phyloP scores from a whole-genome alignment of 2,797 vertebrate genomes.

The Sebastiscus albofasciatus region DNA sequence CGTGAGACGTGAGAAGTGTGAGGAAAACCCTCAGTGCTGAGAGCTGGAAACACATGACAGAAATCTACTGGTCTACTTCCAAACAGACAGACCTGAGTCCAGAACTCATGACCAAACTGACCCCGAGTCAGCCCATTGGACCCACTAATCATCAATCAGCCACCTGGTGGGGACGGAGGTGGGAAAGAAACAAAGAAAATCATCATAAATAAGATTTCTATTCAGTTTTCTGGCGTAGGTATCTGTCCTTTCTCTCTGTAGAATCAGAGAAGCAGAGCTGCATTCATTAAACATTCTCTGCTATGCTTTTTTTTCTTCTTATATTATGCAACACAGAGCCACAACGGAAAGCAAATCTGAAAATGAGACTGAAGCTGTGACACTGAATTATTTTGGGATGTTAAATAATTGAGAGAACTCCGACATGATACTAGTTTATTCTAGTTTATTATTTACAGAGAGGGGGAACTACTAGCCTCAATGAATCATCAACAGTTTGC shows the following conservation, averaged over 20 bases:
- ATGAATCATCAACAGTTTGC: not conserved
- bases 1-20: no score
- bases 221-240: no score
- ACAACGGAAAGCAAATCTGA: not conserved
- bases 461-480: not conserved
- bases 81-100: not conserved
- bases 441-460: constrained; percentile 8
- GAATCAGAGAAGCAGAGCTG: not conserved
- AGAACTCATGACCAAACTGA: not conserved
- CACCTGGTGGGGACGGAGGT: not conserved
- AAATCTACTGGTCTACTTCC: not conserved
- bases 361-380: not conserved
- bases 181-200: not conserved
- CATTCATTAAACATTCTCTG: not conserved
- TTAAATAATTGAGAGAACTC: constrained; percentile 33
- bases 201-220: not conserved
- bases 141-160: not conserved
- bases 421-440: constrained; percentile 20
- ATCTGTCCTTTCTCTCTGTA: no score
- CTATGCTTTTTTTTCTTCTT: no score
- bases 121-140: not conserved
- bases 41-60: not conserved
- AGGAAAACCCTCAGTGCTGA: no score
- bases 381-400: constrained; percentile 9
- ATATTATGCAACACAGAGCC: not conserved